Evolutionary conservation across 2,888 invertebrate genomes (phyloP).

Genomic region (Automeris io): DNA sequence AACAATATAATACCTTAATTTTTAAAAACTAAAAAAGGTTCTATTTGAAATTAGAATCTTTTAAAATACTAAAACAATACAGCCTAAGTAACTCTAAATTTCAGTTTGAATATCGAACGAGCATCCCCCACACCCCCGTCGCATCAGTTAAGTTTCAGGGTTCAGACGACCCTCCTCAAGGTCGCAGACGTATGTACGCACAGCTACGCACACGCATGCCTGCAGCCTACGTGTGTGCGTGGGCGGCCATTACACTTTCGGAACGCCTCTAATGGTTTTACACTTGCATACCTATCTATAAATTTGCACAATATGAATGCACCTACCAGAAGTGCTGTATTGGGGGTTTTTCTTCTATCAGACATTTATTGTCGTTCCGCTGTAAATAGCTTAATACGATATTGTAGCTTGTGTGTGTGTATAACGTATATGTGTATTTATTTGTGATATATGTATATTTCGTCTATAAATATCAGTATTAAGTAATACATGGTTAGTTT

Average conservation of each 20-base stretch:
- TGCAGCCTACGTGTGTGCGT: constrained; percentile 26
- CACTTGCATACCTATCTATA: background rate
- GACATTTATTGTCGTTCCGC: no score
- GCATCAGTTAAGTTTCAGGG: constrained; percentile 34
- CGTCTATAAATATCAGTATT: no score
- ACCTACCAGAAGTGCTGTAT: background rate
- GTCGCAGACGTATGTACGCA: constrained; percentile 64
- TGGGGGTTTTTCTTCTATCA: background rate
- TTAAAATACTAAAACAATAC: constrained; percentile 7
- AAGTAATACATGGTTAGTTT: no score
- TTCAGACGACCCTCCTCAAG: constrained; percentile 68
- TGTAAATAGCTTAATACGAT: no score
- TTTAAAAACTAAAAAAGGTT: background rate
- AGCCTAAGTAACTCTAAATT: constrained; percentile 32
- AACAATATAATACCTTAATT: no score
- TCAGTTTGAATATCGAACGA: constrained; percentile 52
- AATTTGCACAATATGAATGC: background rate
- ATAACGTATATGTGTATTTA: no score
- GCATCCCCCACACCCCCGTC: constrained; percentile 17
- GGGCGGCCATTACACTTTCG: constrained; percentile 42
- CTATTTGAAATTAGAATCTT: background rate
- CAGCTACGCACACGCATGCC: constrained; percentile 33
- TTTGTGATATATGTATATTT: no score
- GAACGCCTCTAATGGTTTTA: background rate
- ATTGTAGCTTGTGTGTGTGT: no score